phyloP scores from a whole-genome alignment of 2,888 invertebrate genomes.

The Latheticus oryzae region DNA sequence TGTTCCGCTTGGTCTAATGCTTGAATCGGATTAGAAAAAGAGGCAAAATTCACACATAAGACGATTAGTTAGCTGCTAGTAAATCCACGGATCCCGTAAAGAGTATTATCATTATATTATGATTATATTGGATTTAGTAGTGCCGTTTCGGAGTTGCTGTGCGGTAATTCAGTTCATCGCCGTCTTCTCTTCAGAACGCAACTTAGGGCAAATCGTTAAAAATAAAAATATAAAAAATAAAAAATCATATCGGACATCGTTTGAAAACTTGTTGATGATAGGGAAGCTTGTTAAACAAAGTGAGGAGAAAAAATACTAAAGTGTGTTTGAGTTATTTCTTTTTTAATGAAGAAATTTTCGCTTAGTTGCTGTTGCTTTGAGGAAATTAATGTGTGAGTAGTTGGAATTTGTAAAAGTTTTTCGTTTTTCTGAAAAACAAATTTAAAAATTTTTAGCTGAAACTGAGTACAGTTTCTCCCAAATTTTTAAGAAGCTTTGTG shows the following conservation, averaged over 20 bases:
- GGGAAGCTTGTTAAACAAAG: conserved; percentile 33
- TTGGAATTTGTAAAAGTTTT: too few relatives aligned
- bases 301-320: conserved; percentile 30
- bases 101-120: conserved; percentile 67
- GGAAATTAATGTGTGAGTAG: too few relatives aligned
- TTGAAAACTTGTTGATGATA: conserved; percentile 40
- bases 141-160: conserved; percentile 60
- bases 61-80: conserved; percentile 64
- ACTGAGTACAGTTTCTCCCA: too few relatives aligned
- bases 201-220: conserved; percentile 48
- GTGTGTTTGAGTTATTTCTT: too few relatives aligned
- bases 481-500: too few relatives aligned
- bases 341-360: too few relatives aligned
- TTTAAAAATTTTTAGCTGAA: too few relatives aligned
- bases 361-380: too few relatives aligned
- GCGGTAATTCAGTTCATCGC: conserved; percentile 60
- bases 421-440: too few relatives aligned
- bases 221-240: too few relatives aligned
- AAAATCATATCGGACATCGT: conserved; percentile 21
- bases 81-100: conserved; percentile 66
- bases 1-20: conserved; percentile 40
- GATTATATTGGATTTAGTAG: conserved; percentile 66
- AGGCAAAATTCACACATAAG: conserved; percentile 66
- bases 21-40: conserved; percentile 63
- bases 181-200: conserved; percentile 55